These are phyloP conservation scores for Atherinosoma microstoma DNA, from an alignment of 2,797 vertebrate species.

Conservation along the genomic window DNA sequence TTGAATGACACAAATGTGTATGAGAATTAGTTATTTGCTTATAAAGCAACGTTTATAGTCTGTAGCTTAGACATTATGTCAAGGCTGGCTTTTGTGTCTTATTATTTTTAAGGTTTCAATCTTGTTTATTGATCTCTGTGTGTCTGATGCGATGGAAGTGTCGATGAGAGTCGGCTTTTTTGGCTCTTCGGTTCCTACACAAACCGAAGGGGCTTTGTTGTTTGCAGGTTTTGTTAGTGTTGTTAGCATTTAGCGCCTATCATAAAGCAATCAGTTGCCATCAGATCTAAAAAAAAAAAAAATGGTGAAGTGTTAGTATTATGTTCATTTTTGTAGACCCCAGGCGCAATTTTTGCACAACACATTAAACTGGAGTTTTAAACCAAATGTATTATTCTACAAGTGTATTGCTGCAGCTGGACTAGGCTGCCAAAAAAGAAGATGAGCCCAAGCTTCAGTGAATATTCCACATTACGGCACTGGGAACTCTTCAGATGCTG, in stretches of 20 bases:
- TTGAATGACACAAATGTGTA: not conserved
- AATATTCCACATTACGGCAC: slow-evolving; percentile 37
- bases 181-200: not conserved
- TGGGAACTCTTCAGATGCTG: slow-evolving; percentile 29
- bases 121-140: not conserved
- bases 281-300: not conserved
- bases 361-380: slow-evolving; percentile 21
- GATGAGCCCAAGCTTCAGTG: slow-evolving; percentile 40
- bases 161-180: not conserved
- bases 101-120: not conserved
- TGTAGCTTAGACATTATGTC: not conserved
- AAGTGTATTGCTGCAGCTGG: slow-evolving; percentile 30
- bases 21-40: not conserved
- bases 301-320: not conserved
- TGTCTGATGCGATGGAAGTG: not conserved
- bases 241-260: not conserved
- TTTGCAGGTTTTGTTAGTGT: slow-evolving; percentile 10
- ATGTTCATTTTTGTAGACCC: not conserved
- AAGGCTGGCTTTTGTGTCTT: not conserved
- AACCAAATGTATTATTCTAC: slow-evolving; percentile 31
- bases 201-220: slow-evolving; percentile 1
- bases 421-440: slow-evolving; percentile 38
- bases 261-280: not conserved
- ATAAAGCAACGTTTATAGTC: not conserved
- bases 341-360: not conserved